Evolutionary conservation across 2,113 vertebrate genomes (phyloP).

Genomic region (Vulpes ferrilata): DNA sequence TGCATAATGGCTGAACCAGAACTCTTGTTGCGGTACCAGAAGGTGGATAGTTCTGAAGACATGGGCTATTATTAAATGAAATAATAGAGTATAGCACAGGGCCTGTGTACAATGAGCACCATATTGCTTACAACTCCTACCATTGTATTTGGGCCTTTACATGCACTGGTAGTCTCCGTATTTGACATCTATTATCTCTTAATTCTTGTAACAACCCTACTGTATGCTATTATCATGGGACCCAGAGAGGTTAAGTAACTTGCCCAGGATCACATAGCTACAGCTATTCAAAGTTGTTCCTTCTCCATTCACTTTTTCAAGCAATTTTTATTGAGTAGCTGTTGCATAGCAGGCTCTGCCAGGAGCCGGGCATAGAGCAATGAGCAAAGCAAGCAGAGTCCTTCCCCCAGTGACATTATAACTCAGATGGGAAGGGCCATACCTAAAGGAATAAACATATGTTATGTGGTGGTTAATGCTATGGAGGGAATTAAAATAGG

Average conservation of each 20-base stretch:
- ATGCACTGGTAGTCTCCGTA: not conserved
- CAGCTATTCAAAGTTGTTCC: not conserved
- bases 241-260: conserved; percentile 4
- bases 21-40: not conserved
- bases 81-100: not conserved
- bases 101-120: not conserved
- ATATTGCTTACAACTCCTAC: not conserved
- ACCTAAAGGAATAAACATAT: not conserved
- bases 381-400: not conserved
- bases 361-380: not conserved
- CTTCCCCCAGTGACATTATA: not conserved
- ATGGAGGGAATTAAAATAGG: not conserved
- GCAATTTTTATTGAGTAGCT: not conserved
- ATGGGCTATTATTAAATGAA: not conserved
- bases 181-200: not conserved
- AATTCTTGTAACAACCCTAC: not conserved
- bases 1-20: not conserved
- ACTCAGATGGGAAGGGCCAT: not conserved
- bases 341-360: not conserved
- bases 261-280: not conserved
- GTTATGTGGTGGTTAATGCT: not conserved
- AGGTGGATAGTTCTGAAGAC: not conserved
- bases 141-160: not conserved
- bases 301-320: not conserved
- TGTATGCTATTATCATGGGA: not conserved